phyloP scores from a whole-genome alignment of 2,113 vertebrate genomes.

The Baryphthengus martii region DNA sequence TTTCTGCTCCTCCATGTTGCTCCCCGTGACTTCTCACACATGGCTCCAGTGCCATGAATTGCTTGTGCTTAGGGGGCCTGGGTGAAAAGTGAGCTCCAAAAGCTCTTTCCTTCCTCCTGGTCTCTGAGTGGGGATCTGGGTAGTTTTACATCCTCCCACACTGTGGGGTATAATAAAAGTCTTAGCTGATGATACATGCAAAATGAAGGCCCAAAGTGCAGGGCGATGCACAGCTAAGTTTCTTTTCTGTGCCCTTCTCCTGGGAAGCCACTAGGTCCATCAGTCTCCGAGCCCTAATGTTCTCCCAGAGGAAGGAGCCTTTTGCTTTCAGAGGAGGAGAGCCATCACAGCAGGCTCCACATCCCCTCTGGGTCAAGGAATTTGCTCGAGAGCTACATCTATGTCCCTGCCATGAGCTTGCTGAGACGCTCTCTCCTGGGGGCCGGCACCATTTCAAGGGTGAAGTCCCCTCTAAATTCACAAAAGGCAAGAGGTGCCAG shows the following conservation, averaged over 20 bases:
- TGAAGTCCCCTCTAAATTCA: not conserved
- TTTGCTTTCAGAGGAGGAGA: not conserved
- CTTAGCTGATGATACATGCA: not conserved
- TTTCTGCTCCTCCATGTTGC: not conserved
- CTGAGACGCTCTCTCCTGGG: not conserved
- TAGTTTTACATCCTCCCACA: not conserved
- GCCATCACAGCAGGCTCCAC: not conserved
- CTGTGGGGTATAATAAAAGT: fast-evolving
- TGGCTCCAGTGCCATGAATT: fast-evolving
- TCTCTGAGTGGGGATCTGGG: not conserved
- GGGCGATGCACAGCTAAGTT: not conserved
- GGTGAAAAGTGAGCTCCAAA: not conserved
- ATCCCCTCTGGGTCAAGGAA: not conserved
- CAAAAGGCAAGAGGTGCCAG: not conserved
- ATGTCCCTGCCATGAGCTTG: not conserved
- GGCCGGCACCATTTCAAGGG: not conserved
- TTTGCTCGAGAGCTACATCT: not conserved
- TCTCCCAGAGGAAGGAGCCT: not conserved
- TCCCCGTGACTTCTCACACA: not conserved
- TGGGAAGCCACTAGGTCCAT: not conserved
- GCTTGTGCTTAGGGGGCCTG: fast-evolving
- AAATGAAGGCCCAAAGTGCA: not conserved
- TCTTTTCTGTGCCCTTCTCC: not conserved
- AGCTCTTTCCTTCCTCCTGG: not conserved
- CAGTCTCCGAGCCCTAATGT: fast-evolving